Percentiles rank a stretch among this genome's conserved stretches.
Evolutionary conservation across 1,140 invertebrate genomes (phyloP).

Genomic region (Archivesica marissinica): DNA sequence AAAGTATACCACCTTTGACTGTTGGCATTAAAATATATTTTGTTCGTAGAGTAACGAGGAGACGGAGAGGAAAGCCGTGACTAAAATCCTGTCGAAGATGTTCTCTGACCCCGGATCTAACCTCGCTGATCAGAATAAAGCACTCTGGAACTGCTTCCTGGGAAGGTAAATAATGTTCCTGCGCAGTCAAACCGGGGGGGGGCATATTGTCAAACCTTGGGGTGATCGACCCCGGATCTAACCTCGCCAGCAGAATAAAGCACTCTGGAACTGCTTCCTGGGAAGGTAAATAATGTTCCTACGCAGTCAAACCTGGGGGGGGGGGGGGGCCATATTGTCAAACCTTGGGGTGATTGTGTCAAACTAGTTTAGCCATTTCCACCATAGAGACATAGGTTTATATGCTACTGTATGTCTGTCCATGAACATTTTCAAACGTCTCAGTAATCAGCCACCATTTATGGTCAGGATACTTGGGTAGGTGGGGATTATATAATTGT

Average conservation of each 20-base stretch:
- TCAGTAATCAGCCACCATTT: no score
- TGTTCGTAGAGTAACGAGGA: conserved; percentile 91
- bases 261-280: conserved; percentile 94
- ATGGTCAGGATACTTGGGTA: no score
- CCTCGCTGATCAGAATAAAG: conserved; percentile 93
- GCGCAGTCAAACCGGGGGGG: background rate
- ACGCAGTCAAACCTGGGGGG: background rate
- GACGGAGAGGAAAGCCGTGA: conserved; percentile 93
- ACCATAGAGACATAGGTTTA: no score
- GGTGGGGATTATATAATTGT: no score
- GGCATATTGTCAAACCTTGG: no score
- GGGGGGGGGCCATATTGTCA: conserved; percentile 21
- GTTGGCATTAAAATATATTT: background rate
- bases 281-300: conserved; percentile 86
- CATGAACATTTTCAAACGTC: no score
- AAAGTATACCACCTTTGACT: no score
- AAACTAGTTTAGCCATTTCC: no score
- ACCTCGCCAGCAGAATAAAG: conserved; percentile 93
- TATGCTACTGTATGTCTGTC: no score
- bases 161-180: conserved; percentile 86
- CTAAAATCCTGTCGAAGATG: conserved; percentile 96
- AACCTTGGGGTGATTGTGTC: no score
- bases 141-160: conserved; percentile 94
- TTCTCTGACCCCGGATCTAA: conserved; percentile 97
- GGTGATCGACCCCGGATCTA: conserved; percentile 97